These are phyloP conservation scores for Plusia festucae DNA, from an alignment of 2,888 invertebrate species.

Conservation along the genomic window DNA sequence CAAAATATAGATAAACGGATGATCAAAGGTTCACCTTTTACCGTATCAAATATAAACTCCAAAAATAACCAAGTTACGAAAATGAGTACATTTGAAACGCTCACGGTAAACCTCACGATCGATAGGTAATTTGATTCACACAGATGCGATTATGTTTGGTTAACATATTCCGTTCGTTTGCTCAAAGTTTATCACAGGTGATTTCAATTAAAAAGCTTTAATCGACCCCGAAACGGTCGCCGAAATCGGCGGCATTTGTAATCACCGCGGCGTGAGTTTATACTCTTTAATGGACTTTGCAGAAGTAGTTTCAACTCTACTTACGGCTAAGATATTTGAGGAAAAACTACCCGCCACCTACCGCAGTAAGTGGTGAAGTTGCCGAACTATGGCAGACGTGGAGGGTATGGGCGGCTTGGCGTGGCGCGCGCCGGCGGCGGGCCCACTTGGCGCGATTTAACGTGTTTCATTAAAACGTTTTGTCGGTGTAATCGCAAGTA, in stretches of 20 bases:
- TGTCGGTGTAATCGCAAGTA: constrained; percentile 89
- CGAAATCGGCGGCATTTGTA: constrained; percentile 86
- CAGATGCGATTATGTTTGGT: constrained; percentile 56
- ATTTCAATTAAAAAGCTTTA: constrained; percentile 85
- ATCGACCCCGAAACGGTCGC: constrained; percentile 82
- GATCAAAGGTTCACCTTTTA: constrained; percentile 36
- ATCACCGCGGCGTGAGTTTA: constrained; percentile 85
- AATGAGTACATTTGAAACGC: constrained; percentile 32
- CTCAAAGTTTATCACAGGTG: constrained; percentile 70
- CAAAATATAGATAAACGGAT: constrained; percentile 31
- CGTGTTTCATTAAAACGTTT: constrained; percentile 89
- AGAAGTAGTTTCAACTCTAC: constrained; percentile 88
- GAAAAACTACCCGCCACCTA: constrained; percentile 86
- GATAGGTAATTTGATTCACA: constrained; percentile 45
- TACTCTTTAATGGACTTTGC: constrained; percentile 88
- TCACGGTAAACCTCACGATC: constrained; percentile 29
- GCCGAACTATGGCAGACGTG: constrained; percentile 78
- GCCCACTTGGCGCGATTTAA: constrained; percentile 87
- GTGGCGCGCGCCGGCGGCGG: constrained; percentile 68
- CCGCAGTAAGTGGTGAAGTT: constrained; percentile 86
- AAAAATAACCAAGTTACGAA: constrained; percentile 37
- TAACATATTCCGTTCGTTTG: constrained; percentile 41
- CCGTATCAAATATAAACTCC: constrained; percentile 24
- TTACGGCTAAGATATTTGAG: constrained; percentile 88
- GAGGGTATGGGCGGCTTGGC: constrained; percentile 60